phyloP scores from a whole-genome alignment of 2,797 vertebrate species.

The Siniperca obscura region DNA sequence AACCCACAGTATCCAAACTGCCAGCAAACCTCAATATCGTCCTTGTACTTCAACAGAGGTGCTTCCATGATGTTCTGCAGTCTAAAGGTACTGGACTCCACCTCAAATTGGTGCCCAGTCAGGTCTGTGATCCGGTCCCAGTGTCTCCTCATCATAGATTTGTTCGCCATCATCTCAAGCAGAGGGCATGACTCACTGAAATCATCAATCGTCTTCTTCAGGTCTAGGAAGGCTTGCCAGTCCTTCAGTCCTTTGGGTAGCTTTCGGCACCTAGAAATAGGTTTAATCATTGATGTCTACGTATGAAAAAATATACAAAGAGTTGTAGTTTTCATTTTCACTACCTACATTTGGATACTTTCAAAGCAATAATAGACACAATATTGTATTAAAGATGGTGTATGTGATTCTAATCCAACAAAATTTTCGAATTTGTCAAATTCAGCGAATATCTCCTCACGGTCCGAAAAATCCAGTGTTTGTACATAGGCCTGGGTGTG shows the following conservation, averaged over 20 bases:
- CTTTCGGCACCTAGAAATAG: slow-evolving; percentile 84
- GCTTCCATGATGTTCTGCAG: slow-evolving; percentile 91
- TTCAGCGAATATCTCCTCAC: too few relatives aligned
- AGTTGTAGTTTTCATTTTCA: not conserved
- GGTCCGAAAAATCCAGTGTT: too few relatives aligned
- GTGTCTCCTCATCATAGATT: slow-evolving; percentile 91
- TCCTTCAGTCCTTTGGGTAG: slow-evolving; percentile 90
- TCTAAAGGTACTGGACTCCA: slow-evolving; percentile 86
- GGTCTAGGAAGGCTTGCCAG: slow-evolving; percentile 90
- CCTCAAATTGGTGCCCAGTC: slow-evolving; percentile 87
- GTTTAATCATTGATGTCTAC: not conserved
- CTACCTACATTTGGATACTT: not conserved
- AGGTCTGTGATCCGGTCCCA: slow-evolving; percentile 88
- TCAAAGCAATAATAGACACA: not conserved
- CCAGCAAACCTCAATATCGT: slow-evolving; percentile 90
- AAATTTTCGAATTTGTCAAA: too few relatives aligned
- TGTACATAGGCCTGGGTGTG: too few relatives aligned
- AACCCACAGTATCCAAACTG: not conserved
- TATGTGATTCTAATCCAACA: too few relatives aligned
- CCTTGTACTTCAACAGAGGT: slow-evolving; percentile 90
- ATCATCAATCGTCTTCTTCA: slow-evolving; percentile 90
- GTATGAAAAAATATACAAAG: not conserved
- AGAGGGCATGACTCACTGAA: slow-evolving; percentile 92
- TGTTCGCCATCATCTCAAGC: slow-evolving; percentile 89
- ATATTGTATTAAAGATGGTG: not conserved